These are phyloP conservation scores for Pollachius pollachius DNA, from an alignment of 2,113 vertebrate species.

Conservation along the genomic window DNA sequence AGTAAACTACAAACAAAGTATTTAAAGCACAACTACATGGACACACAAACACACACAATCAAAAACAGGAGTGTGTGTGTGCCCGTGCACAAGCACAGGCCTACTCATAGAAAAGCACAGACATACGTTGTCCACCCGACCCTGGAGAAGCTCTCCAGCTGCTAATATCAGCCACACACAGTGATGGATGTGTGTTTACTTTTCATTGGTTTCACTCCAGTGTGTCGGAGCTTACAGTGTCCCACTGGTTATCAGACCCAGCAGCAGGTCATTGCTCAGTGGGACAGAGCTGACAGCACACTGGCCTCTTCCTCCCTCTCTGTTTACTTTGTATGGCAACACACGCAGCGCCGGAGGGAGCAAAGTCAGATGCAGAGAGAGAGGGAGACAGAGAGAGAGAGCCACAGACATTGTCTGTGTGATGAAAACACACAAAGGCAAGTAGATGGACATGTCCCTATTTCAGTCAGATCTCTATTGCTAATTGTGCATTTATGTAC, in stretches of 20 bases:
- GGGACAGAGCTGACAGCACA: not conserved
- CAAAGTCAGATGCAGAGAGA: not conserved
- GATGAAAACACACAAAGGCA: too few species aligned
- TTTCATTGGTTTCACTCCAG: conserved; percentile 8
- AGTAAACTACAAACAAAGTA: not conserved
- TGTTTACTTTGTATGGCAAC: not conserved
- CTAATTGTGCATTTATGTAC: too few species aligned
- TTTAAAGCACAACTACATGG: not conserved
- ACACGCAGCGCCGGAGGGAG: not conserved
- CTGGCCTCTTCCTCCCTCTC: not conserved
- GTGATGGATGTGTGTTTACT: conserved; percentile 15
- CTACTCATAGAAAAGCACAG: not conserved
- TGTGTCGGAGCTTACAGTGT: conserved; percentile 15
- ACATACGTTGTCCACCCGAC: not conserved
- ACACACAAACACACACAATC: conserved; percentile 1
- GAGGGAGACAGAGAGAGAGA: not conserved
- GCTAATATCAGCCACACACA: conserved; percentile 5
- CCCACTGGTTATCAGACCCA: conserved; percentile 1
- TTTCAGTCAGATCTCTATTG: too few species aligned
- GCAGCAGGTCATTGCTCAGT: conserved; percentile 3
- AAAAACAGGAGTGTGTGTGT: too few species aligned
- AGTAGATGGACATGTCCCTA: too few species aligned
- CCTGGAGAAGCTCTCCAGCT: conserved; percentile 22
- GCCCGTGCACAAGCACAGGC: not conserved
- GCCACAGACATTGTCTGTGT: too few species aligned